These are phyloP conservation scores for Neolamprologus sp. DNA, from an alignment of 2,113 vertebrate species.

Conservation along the genomic window DNA sequence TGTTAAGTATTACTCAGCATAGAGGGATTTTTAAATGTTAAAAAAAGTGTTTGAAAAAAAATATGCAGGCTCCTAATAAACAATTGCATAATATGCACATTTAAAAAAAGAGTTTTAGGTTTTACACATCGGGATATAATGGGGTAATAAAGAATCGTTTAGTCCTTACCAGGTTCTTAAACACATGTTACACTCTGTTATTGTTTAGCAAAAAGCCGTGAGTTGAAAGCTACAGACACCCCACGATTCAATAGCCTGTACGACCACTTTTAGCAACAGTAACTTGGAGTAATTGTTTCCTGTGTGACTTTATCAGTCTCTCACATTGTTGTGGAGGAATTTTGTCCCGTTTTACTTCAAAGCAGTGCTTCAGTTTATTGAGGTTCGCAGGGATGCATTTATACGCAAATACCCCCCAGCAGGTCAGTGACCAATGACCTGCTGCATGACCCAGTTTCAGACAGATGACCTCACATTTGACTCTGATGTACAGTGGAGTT, in stretches of 20 bases:
- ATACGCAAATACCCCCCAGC: background rate
- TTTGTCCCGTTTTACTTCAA: background rate
- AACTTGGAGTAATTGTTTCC: background rate
- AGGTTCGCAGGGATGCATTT: background rate
- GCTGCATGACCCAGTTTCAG: background rate
- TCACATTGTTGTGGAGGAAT: background rate
- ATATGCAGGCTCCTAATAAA: background rate
- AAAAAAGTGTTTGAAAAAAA: background rate
- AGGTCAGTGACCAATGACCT: background rate
- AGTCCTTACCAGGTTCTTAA: background rate
- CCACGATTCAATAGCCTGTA: background rate
- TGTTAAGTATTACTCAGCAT: slow-evolving; percentile 21
- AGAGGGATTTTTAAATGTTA: slow-evolving; percentile 2
- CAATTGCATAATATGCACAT: background rate
- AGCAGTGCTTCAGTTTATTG: background rate
- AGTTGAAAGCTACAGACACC: background rate
- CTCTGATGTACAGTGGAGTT: background rate
- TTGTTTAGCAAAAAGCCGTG: background rate
- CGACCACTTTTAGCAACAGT: background rate
- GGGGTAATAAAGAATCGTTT: background rate
- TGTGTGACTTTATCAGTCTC: background rate
- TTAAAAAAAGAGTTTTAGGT: background rate
- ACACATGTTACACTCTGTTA: background rate
- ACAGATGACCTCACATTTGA: background rate
- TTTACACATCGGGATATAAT: background rate